Evolutionary conservation across 2,888 invertebrate species (phyloP), one percentile per base, ranked within the genome.

Genomic region (Steromphala cineraria): DNA sequence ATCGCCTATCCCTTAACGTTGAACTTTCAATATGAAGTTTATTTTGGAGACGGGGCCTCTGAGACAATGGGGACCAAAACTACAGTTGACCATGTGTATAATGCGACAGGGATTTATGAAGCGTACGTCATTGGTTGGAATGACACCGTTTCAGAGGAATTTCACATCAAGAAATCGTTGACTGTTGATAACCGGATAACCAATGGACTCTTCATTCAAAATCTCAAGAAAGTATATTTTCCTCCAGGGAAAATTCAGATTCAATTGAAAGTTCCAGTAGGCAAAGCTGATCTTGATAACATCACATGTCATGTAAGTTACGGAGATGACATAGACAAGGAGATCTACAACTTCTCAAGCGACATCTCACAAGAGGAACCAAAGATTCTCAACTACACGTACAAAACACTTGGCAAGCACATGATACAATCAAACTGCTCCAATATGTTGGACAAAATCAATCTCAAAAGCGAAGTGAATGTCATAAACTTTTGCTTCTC

Each of bases 321-420:
- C 56, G 79, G 79, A 4, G 79, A 79, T 17, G 53, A 28, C 17
- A 53, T 79, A 15, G 79, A 79, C 53, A 71, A 55, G 15, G 36
- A 53, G 19, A n/a, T 36, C 7, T 55, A 75, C 52, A 21, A 75
- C 19, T 24, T 53, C 19, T 56, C 74, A 2, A 55, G 36, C n/a
- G 55, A 79, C 46, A 53, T 79, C 55, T 31, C 53, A 13, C 19
- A 17, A 10, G 55, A 15, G 17, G 2, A 53, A 2, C 75, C 74
- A 7, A 75, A 53, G 21, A 52, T 19, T 36, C 53, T 36, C 7
- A n/a, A 15, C 10, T 67, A 79, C 46, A n/a, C 40, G 0, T 79
- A 79, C 28, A 24, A 74, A 21, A 74, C 71, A 15, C 75, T 79
- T 4, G 79, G 79, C 15, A 55, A 13, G 17, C 74, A 75, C 56